Base-by-base conservation (phyloP, 1,140 invertebrate genomes). In the Hesperophylax magnus region DNA sequence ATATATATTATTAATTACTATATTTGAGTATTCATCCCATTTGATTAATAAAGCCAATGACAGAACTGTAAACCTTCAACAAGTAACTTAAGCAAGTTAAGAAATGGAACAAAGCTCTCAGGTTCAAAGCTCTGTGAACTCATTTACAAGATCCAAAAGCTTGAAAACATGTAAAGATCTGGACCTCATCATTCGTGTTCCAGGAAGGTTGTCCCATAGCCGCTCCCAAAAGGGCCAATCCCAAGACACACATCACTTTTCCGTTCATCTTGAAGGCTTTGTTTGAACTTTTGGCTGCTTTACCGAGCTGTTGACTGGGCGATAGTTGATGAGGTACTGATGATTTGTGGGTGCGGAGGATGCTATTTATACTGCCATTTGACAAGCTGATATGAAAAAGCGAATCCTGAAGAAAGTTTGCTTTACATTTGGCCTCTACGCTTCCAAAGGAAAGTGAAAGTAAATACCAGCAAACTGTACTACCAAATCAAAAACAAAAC, bases 161-260 rank as follows among this genome's bases (percentile, higher is more conserved):
- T 47, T 3, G 39, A 47, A 47, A 47, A 14, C 0, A 47, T 47
- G 9, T 47, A 0, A 14, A 47, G 11, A 9, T 47, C 11, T 47
- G 6, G 9, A 95, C 92, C 86, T 94, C 91, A 39, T 91, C 89
- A 83, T 95, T 93, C 91, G 95, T 92, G 79, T 92, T 94, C 93
- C 92, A 94, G 18, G 92, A 88, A 17, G 93, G 93, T 81, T 92
- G 91, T 56, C 91, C 92, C 56, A 89, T 86, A 8, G 91, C 90
- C 65, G 92, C 85, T 60, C 91, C 91, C 72, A 91, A 88, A 74
- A 92, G 78, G 67, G 88, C 88, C 24, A 91, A 80, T 72, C 86
- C 87, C 69, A 91, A 79, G 74, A 91, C 82, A 84, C 85, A 89
- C 86, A 89, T 86, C 82, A 90, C 86, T 88, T 89, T 90, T 81